Conservation (phyloP, 1,140 invertebrate species). For the Lethrus apterus region DNA sequence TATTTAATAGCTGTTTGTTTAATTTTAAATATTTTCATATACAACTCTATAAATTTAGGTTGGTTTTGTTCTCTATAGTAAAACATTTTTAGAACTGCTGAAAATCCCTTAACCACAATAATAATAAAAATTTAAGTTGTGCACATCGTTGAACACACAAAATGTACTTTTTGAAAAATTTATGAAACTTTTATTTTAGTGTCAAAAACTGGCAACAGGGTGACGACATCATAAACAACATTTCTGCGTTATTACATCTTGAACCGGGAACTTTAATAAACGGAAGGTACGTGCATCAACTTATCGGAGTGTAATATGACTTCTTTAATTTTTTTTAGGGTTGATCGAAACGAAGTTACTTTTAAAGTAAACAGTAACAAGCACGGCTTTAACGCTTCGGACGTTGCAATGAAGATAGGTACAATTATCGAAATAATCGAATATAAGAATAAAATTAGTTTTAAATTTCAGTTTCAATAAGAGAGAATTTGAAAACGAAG, state of each 20-base stretch:
- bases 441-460: background rate
- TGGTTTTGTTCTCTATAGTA: too few species aligned
- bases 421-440: conserved; percentile 25
- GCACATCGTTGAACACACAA: too few species aligned
- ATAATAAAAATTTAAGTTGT: too few species aligned
- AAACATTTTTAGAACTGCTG: too few species aligned
- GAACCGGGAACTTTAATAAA: conserved; percentile 48
- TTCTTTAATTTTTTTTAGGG: conserved; percentile 44
- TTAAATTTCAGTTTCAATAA: conserved; percentile 52
- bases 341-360: conserved; percentile 67
- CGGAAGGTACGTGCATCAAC: conserved; percentile 42
- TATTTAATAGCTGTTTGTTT: too few species aligned
- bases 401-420: conserved; percentile 67
- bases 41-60: too few species aligned
- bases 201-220: conserved; percentile 51
- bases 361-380: conserved; percentile 73
- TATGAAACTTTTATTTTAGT: conserved; percentile 21
- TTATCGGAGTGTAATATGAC: conserved; percentile 3
- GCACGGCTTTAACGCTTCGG: conserved; percentile 60
- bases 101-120: too few species aligned
- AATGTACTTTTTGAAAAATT: too few species aligned
- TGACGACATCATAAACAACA: conserved; percentile 47
- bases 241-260: conserved; percentile 54
- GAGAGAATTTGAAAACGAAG: conserved; percentile 49
- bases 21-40: too few species aligned